These are phyloP conservation scores for Geotrupes spiniger DNA, from an alignment of 2,888 invertebrate genomes.

Conservation along the genomic window DNA sequence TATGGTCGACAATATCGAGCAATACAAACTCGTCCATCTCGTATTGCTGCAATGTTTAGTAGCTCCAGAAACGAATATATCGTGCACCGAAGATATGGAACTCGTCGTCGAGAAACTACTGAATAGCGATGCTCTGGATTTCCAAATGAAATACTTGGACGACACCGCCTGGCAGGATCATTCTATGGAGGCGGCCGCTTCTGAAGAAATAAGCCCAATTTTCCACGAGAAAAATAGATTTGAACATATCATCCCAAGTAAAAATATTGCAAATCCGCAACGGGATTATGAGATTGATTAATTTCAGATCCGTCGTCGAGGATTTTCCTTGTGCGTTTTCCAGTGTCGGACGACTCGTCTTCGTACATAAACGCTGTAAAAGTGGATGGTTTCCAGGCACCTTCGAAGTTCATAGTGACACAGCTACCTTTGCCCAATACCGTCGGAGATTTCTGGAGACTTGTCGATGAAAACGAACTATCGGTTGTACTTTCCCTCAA, in stretches of 20 bases:
- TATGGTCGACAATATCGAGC: conserved; percentile 49
- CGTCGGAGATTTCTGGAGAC: conserved; percentile 51
- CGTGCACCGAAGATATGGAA: conserved; percentile 36
- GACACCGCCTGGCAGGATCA: conserved; percentile 49
- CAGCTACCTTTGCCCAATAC: conserved; percentile 52
- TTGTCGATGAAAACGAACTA: conserved; percentile 46
- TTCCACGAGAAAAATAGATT: conserved; percentile 46
- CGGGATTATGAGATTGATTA: neutral
- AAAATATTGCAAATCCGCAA: neutral
- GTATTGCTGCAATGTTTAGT: conserved; percentile 48
- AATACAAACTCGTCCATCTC: conserved; percentile 52
- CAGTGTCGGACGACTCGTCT: conserved; percentile 43
- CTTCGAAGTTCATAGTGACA: conserved; percentile 48
- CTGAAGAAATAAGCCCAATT: conserved; percentile 16
- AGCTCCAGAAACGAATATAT: conserved; percentile 42
- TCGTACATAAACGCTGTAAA: conserved; percentile 51
- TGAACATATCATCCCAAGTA: conserved; percentile 45
- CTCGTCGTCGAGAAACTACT: conserved; percentile 37
- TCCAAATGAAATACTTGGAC: conserved; percentile 43
- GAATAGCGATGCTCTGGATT: conserved; percentile 32
- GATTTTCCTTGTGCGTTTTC: conserved; percentile 44
- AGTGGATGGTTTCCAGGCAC: conserved; percentile 45
- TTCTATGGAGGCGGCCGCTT: conserved; percentile 39
- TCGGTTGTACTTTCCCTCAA: conserved; percentile 48
- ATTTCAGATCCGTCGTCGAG: conserved; percentile 40